phyloP scores from a whole-genome alignment of 2,113 vertebrate genomes.

The Platanista minor region DNA sequence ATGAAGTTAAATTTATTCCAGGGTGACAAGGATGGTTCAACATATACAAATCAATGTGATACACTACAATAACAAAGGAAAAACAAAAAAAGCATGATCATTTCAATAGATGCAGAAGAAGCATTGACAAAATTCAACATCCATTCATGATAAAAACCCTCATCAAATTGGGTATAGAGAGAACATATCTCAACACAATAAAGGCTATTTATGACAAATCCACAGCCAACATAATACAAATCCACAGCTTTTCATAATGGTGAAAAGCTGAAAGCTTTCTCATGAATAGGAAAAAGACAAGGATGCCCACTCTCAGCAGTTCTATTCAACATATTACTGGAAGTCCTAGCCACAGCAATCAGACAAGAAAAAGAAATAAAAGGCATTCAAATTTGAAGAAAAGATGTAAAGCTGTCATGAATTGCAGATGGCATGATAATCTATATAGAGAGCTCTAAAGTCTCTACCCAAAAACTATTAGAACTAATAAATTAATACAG shows the following conservation, averaged over 20 bases:
- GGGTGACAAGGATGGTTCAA: not conserved
- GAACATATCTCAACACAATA: not conserved
- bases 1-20: not conserved
- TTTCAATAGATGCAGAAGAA: not conserved
- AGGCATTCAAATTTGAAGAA: not conserved
- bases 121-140: not conserved
- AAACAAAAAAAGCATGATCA: not conserved
- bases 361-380: not conserved
- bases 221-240: not conserved
- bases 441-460: not conserved
- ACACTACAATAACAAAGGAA: not conserved
- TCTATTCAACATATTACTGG: not conserved
- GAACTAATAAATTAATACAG: not conserved
- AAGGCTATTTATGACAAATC: not conserved
- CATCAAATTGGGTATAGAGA: not conserved
- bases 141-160: not conserved
- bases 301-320: not conserved
- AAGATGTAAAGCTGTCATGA: not conserved
- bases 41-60: not conserved
- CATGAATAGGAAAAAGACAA: not conserved
- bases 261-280: not conserved
- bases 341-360: not conserved
- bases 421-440: not conserved
- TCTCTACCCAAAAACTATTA: not conserved
- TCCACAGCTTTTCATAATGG: too few relatives aligned